Conservation (phyloP, 2,888 invertebrate species). For the Macrophya annulata region DNA sequence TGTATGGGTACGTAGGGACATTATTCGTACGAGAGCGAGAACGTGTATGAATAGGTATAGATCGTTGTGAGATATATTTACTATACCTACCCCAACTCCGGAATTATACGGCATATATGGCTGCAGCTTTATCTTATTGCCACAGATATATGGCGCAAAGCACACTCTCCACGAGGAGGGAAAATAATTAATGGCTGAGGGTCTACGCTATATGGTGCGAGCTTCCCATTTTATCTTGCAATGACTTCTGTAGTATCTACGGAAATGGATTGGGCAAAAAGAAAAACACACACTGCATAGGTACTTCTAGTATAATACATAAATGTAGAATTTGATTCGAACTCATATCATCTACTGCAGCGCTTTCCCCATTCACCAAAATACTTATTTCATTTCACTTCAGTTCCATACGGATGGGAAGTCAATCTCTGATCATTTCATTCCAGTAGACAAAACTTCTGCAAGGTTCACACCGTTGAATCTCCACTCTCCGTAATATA, state of each 20-base stretch:
- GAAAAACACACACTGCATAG: neutral
- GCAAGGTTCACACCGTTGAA: neutral
- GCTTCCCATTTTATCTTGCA: slow-evolving; percentile 50
- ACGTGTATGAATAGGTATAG: slow-evolving; percentile 52
- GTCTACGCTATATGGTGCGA: slow-evolving; percentile 27
- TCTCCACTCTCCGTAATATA: slow-evolving; percentile 19
- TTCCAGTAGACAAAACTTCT: neutral
- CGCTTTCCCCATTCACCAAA: neutral
- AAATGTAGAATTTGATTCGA: neutral
- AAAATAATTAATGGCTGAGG: slow-evolving; percentile 58
- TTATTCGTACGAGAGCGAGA: slow-evolving; percentile 12
- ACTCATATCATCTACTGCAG: neutral
- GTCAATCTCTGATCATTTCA: neutral
- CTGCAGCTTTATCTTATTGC: slow-evolving; percentile 59
- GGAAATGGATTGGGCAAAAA: slow-evolving; percentile 52
- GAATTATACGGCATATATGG: slow-evolving; percentile 60
- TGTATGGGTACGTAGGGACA: slow-evolving; percentile 15
- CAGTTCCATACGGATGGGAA: neutral
- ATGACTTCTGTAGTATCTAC: slow-evolving; percentile 48
- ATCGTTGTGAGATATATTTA: slow-evolving; percentile 57
- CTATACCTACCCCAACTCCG: slow-evolving; percentile 51
- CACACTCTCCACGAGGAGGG: slow-evolving; percentile 52
- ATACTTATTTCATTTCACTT: neutral
- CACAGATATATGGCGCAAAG: slow-evolving; percentile 55
- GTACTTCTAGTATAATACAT: neutral